These are phyloP conservation scores for Pseudonaja textilis DNA, from an alignment of 2,113 vertebrate genomes.

Conservation along the genomic window DNA sequence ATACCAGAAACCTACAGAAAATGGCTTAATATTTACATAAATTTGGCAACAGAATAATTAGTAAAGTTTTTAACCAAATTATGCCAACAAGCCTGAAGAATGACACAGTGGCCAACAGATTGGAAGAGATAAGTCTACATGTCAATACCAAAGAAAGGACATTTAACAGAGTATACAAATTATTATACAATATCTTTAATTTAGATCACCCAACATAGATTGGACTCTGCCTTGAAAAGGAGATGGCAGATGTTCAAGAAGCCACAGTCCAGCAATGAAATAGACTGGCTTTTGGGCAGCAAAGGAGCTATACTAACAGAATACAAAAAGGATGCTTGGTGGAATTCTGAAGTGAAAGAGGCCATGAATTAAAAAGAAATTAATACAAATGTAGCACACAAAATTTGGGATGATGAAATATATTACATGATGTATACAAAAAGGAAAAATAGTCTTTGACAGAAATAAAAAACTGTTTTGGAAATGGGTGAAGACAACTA, in stretches of 20 bases:
- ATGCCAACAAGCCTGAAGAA: neutral
- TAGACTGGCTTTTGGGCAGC: neutral
- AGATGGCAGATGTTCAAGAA: neutral
- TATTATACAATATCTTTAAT: neutral
- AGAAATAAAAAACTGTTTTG: neutral
- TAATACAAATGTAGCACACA: neutral
- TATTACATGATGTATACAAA: neutral
- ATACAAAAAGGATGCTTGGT: neutral
- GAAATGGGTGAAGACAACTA: neutral
- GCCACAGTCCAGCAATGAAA: neutral
- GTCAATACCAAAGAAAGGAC: neutral
- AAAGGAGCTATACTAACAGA: neutral
- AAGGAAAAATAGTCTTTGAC: neutral
- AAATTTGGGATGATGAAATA: neutral
- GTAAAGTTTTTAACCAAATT: neutral
- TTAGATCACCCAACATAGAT: neutral
- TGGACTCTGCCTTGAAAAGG: neutral
- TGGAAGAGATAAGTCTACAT: neutral
- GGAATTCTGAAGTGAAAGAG: neutral
- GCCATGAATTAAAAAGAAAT: neutral
- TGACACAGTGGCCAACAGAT: neutral
- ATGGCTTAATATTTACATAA: neutral
- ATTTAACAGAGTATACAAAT: neutral
- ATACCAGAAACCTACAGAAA: neutral
- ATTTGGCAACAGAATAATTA: neutral